Conservation (phyloP, 2,888 invertebrate genomes). For the Periphyllus acericola region DNA sequence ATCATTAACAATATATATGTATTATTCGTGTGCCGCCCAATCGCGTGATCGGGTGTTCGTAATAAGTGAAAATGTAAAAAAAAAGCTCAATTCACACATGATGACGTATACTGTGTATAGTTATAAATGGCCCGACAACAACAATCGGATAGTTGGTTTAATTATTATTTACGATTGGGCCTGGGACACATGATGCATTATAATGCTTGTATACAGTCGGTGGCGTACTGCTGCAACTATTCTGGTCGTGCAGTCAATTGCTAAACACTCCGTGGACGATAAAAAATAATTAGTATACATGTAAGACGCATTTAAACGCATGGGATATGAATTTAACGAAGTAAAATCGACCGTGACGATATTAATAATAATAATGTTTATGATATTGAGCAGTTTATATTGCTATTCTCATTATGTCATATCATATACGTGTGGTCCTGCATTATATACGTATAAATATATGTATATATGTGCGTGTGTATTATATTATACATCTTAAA, state of each 20-base stretch:
- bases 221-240: neutral
- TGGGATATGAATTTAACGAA: slow-evolving; percentile 4
- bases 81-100: too few species aligned
- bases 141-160: neutral
- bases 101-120: neutral
- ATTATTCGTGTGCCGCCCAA: too few species aligned
- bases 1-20: too few species aligned
- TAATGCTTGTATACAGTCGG: neutral
- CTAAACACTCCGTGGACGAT: neutral
- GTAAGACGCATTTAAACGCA: neutral
- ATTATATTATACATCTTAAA: neutral
- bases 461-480: neutral
- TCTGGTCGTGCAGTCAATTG: slow-evolving; percentile 8
- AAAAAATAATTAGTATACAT: neutral
- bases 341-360: slow-evolving; percentile 55
- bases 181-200: neutral
- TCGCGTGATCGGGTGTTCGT: too few species aligned
- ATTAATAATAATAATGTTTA: slow-evolving; percentile 1
- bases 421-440: neutral
- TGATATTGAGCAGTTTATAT: neutral
- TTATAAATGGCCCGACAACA: neutral
- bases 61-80: too few species aligned
- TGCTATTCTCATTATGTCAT: neutral
- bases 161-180: slow-evolving; percentile 13
- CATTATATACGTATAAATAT: neutral